These are phyloP conservation scores for Drosophila sturtevanti DNA, from an alignment of 1,140 invertebrate species.

Conservation along the genomic window DNA sequence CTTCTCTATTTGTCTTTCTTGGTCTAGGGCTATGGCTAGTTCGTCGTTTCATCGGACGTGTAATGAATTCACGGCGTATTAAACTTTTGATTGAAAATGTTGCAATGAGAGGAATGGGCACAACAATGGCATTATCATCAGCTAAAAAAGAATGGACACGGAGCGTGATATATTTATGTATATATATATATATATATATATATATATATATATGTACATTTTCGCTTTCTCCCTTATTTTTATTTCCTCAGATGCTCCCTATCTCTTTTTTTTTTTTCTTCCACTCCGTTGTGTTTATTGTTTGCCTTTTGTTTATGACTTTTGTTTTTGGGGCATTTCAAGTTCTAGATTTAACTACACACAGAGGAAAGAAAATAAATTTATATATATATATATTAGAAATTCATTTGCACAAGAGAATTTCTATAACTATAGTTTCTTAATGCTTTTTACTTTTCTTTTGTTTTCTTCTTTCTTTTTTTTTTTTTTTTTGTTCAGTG, in stretches of 20 bases:
- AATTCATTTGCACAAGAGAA: neutral
- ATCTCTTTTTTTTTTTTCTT: neutral
- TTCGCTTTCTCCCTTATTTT: neutral
- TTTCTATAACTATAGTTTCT: neutral
- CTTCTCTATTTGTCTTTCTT: neutral
- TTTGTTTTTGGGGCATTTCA: conserved; percentile 6
- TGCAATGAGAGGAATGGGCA: conserved; percentile 7
- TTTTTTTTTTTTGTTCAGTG: neutral
- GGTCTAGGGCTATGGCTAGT: conserved; percentile 6
- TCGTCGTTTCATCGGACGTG: conserved; percentile 42
- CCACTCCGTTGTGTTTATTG: neutral
- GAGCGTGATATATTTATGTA: neutral
- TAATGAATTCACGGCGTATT: conserved; percentile 69
- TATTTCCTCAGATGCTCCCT: neutral
- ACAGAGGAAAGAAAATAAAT: conserved; percentile 1
- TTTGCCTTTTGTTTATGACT: conserved; percentile 5
- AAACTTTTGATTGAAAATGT: conserved; percentile 68
- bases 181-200: too few relatives aligned
- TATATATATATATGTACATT: neutral
- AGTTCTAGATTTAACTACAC: conserved; percentile 12
- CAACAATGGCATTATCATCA: conserved; percentile 12
- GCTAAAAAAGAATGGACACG: neutral
- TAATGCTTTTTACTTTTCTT: too few relatives aligned
- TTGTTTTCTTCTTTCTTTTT: too few relatives aligned
- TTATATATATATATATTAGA: neutral